These are phyloP conservation scores for Psittacula derbiana DNA, from an alignment of 2,797 vertebrate species.

Conservation along the genomic window DNA sequence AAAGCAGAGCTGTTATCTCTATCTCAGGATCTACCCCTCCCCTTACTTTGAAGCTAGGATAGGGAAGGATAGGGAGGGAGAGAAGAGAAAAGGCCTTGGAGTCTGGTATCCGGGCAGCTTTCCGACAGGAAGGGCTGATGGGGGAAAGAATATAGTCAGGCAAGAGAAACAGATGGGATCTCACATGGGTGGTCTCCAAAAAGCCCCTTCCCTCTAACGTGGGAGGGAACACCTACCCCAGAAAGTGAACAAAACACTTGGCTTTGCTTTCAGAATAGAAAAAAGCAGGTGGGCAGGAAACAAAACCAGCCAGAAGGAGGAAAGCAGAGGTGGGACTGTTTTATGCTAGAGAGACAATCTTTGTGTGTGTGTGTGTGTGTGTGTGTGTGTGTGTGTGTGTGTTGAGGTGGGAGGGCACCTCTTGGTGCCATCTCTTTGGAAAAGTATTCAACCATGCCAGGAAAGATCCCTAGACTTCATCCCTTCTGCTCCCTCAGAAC, in stretches of 20 bases:
- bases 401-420: neutral
- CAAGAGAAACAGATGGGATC: neutral
- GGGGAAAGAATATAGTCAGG: neutral
- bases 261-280: constrained; percentile 14
- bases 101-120: neutral
- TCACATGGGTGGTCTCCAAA: neutral
- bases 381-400: neutral
- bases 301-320: neutral
- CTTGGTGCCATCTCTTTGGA: constrained; percentile 20
- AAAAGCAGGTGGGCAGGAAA: constrained; percentile 16
- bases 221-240: neutral
- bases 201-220: neutral
- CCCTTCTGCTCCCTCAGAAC: constrained; percentile 6
- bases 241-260: neutral
- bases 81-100: neutral
- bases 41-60: constrained; percentile 10
- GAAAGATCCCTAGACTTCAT: neutral
- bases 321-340: neutral
- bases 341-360: neutral
- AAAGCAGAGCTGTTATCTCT: constrained; percentile 35
- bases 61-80: neutral
- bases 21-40: constrained; percentile 10
- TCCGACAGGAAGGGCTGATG: neutral
- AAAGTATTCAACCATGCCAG: constrained; percentile 13
- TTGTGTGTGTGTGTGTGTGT: neutral